Evolutionary conservation across 2,113 vertebrate genomes (phyloP).

Genomic region (Mobula birostris): DNA sequence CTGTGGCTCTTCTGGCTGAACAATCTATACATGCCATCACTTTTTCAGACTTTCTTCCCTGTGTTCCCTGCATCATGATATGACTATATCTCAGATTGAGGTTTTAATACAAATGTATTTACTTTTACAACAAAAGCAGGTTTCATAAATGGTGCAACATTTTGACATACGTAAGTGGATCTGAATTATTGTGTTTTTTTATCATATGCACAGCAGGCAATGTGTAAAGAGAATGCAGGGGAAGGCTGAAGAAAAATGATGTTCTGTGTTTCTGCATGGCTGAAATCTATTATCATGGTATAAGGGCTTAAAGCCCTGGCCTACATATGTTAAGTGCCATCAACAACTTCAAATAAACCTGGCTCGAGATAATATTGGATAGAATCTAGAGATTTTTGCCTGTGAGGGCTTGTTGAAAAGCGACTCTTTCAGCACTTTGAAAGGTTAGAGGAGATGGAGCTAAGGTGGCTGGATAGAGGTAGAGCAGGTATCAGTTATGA

Average conservation of each 20-base stretch:
- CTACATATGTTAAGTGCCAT: neutral
- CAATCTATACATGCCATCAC: too few relatives aligned
- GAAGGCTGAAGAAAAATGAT: neutral
- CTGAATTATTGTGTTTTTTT: neutral
- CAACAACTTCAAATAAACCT: neutral
- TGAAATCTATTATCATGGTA: neutral
- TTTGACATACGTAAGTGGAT: neutral
- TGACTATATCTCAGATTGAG: neutral
- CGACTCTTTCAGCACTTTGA: neutral
- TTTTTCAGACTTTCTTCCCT: too few relatives aligned
- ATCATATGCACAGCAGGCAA: neutral
- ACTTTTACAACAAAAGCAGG: neutral
- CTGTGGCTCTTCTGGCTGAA: too few relatives aligned
- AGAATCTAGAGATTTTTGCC: neutral
- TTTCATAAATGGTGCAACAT: neutral
- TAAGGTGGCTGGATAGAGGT: neutral
- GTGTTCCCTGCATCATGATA: too few relatives aligned
- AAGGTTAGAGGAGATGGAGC: neutral
- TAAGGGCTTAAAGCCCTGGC: too few relatives aligned
- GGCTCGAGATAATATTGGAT: neutral
- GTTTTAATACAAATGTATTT: neutral
- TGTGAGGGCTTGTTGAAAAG: neutral
- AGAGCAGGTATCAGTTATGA: neutral
- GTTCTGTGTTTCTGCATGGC: neutral
- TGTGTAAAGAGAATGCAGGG: neutral